Percentiles rank a stretch among this genome's conserved stretches.
These are phyloP conservation scores for Meteorus sp. DNA, from an alignment of 1,140 invertebrate genomes.

Conservation along the genomic window DNA sequence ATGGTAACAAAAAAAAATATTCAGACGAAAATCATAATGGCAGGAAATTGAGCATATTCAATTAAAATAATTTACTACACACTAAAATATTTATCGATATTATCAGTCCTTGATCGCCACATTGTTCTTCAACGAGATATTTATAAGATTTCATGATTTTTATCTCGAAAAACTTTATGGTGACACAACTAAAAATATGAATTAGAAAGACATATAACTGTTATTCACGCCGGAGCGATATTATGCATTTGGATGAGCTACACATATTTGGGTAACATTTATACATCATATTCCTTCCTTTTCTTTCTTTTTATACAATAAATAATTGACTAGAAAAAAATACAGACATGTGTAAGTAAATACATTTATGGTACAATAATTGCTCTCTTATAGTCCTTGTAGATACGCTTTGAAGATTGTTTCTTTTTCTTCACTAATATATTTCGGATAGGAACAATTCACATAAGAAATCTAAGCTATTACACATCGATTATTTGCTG, in stretches of 20 bases:
- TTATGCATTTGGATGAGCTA: slow-evolving; percentile 7
- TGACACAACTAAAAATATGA: neutral
- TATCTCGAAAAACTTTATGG: neutral
- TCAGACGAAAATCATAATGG: slow-evolving; percentile 17
- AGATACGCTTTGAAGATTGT: slow-evolving; percentile 3
- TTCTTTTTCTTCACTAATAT: no score
- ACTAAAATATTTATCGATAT: neutral
- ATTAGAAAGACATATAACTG: neutral
- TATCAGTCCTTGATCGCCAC: slow-evolving; percentile 16
- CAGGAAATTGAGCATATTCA: slow-evolving; percentile 2
- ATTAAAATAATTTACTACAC: slow-evolving; percentile 4
- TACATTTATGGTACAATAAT: slow-evolving; percentile 30
- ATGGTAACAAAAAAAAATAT: slow-evolving; percentile 11
- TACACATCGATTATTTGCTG: slow-evolving; percentile 25
- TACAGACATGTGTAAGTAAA: slow-evolving; percentile 25
- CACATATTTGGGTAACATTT: neutral
- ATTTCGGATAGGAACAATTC: slow-evolving; percentile 17
- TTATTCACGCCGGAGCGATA: no score
- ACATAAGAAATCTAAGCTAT: slow-evolving; percentile 31
- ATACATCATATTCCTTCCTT: neutral
- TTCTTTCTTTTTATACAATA: slow-evolving; percentile 26
- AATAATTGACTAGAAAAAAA: slow-evolving; percentile 33
- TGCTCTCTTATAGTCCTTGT: slow-evolving; percentile 12
- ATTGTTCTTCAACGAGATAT: neutral
- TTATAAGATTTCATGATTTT: neutral